Conservation (phyloP, 2,797 vertebrate species). For the Spheniscus humboldti region DNA sequence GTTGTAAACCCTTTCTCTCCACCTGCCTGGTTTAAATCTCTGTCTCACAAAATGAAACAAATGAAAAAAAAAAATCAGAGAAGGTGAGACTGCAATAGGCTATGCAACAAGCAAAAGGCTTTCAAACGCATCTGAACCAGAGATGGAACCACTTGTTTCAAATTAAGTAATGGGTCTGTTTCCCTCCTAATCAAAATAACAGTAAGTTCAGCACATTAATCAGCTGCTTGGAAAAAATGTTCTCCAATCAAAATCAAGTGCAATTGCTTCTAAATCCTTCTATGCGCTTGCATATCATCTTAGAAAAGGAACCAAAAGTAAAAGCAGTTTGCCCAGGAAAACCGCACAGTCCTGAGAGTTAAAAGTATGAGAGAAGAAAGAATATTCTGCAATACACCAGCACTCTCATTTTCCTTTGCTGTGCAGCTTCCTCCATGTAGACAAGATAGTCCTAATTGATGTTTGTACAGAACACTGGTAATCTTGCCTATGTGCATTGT, state of each 20-base stretch:
- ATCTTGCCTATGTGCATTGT: background rate
- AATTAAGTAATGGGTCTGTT: background rate
- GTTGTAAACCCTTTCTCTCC: background rate
- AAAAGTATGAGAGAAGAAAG: background rate
- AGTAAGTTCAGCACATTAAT: background rate
- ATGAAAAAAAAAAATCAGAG: background rate
- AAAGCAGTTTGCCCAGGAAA: background rate
- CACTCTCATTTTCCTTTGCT: background rate
- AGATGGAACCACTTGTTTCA: background rate
- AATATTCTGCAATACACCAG: background rate
- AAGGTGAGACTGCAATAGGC: background rate
- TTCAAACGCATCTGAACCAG: background rate
- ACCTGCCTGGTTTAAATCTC: background rate
- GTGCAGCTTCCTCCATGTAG: background rate
- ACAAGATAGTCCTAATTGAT: background rate
- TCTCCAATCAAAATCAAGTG: background rate
- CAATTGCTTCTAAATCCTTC: background rate
- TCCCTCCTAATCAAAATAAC: background rate
- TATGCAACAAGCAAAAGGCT: background rate
- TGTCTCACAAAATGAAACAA: background rate
- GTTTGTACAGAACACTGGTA: background rate
- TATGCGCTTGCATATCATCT: background rate
- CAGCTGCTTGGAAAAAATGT: background rate
- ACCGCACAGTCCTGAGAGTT: background rate
- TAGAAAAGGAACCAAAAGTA: background rate